These are phyloP conservation scores for Cosmopolites sordidus DNA, from an alignment of 2,888 invertebrate genomes.

Conservation along the genomic window DNA sequence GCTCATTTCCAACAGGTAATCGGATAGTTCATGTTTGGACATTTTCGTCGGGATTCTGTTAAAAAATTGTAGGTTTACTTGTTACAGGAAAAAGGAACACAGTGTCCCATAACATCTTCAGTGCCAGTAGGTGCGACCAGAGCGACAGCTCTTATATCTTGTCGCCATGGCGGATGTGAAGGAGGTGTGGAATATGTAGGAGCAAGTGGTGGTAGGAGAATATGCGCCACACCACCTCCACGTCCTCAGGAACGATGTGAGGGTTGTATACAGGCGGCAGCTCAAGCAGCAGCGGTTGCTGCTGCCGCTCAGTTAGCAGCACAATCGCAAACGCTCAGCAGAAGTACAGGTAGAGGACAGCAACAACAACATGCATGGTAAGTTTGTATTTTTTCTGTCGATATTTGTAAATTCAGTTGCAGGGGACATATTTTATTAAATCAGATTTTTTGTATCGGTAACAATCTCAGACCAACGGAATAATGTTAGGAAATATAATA, in stretches of 20 bases:
- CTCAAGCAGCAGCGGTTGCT: conserved; percentile 21
- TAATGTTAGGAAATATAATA: too few species aligned
- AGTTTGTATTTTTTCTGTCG: too few species aligned
- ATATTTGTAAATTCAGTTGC: too few species aligned
- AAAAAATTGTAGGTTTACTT: neutral
- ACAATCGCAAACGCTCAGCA: neutral
- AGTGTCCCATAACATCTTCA: conserved; percentile 42
- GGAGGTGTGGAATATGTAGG: conserved; percentile 58
- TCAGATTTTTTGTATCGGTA: too few species aligned
- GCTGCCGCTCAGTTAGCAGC: conserved; percentile 3
- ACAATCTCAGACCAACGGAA: too few species aligned
- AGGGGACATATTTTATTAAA: too few species aligned
- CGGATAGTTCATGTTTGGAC: too few species aligned
- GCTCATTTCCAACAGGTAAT: conserved; percentile 22
- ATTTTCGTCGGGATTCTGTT: too few species aligned
- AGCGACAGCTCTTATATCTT: conserved; percentile 36
- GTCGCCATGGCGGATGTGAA: conserved; percentile 51
- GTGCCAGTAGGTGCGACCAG: conserved; percentile 40
- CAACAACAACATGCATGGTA: conserved; percentile 16
- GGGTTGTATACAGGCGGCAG: conserved; percentile 26
- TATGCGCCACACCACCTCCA: conserved; percentile 46
- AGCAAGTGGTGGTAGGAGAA: conserved; percentile 58
- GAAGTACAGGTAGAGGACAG: conserved; percentile 5
- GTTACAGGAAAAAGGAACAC: conserved; percentile 47
- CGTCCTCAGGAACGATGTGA: conserved; percentile 31